Evolutionary conservation across 2,113 vertebrate genomes (phyloP), one percentile per base, ranked within the genome.

Genomic region (Psilopogon haemacephalus): DNA sequence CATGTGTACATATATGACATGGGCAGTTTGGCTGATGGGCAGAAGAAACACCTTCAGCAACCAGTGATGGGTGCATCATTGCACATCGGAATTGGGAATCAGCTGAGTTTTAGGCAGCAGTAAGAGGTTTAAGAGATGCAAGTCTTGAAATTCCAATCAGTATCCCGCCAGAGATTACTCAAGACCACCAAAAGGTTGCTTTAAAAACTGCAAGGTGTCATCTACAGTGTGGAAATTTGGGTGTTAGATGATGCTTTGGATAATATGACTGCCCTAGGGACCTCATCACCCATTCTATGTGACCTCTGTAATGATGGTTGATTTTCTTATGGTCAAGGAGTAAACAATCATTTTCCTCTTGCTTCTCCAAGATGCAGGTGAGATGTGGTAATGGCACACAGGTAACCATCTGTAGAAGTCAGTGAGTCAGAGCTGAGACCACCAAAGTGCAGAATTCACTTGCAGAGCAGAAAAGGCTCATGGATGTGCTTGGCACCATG

Each of bases 401-500:
- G 18, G 28, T 28, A 71, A 9, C 13, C 8, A 10, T 10, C 16
- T 81, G 12, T 14, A 67, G 14, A 71, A 21, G 6, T 5, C 46
- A 19, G 33, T 9, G 27, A 44, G 15, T 27, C 64, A 54, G 38
- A 70, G 26, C 7, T 30, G 30, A 80, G 40, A 32, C 33, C 26
- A 12, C 14, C 2, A 7, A 56, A 33, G 19, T 64, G 24, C 24
- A 89, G 69, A 74, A 74, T 40, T 84, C 14, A 12, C 21, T 63
- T 35, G 24, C 9, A 20, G 50, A 91, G 9, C 54, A 55, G 52
- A 55, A 71, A 44, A 11, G 8, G 12, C 13, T 62, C 4, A 15
- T 19, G 6, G 15, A 12, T 0, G 0, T 28, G 7, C 16, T 32
- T 30, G 32, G 24, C 3, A 68, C 6, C 11, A 28, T 15, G 20